Evolutionary conservation across 2,113 vertebrate genomes (phyloP), one percentile per base, ranked within the genome.

Genomic region (Gavialis gangeticus): DNA sequence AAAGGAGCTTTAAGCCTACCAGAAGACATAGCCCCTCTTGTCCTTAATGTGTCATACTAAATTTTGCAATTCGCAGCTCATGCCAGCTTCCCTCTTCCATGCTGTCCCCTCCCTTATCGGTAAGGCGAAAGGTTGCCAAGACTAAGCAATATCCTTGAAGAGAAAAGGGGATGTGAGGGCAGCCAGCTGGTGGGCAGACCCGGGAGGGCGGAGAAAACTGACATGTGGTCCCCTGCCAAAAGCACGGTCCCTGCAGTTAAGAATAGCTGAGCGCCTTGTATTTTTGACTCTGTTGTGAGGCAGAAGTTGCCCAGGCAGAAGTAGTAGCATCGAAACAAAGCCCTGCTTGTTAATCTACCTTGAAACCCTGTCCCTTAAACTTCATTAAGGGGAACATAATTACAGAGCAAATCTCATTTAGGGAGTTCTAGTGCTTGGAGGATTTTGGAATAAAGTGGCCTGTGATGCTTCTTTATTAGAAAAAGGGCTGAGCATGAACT

Each of bases 351-450:
- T 78, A 21, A 77, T 77, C 28, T 77, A 21, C 55, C 75, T 77
- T n/a, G 75, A 77, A 91, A 81, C 1, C 14, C 22, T 62, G 69
- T 88, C 84, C 89, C 89, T 91, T 91, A 88, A 94, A 96, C 64
- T 55, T 57, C 55, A 56, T 96, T 94, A 96, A 92, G 92, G 77
- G 87, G 92, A 94, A 94, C 75, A 63, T 92, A 94, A 94, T 96
- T 93, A 90, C 62, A 12, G 8, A 84, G 81, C 59, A 90, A 96
- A 97, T 96, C 84, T 93, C 92, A 92, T 92, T 92, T 86, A 76
- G 79, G 67, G 84, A 93, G 19, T 13, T 34, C 89, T 81, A 88
- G 21, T 80, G 91, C 71, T 84, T 71, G 62, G 34, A 64, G 85
- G 84, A 75, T 46, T 78, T 69, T 54, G 15, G 88, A n/a, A 79